Conservation (phyloP, 2,888 invertebrate genomes). For the Esperia sulphurella region DNA sequence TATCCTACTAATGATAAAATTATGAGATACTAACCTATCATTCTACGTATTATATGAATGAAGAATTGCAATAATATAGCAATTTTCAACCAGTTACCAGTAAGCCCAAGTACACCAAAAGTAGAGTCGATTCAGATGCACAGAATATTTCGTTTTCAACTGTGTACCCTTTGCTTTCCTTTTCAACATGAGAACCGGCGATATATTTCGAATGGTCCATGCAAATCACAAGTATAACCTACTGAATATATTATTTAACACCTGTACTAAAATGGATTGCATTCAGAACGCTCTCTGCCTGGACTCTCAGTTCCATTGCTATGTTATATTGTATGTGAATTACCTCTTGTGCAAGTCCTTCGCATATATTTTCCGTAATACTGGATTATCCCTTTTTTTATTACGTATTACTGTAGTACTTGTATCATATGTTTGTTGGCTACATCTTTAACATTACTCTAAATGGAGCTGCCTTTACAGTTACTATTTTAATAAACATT, state of each 20-base stretch:
- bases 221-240: constrained; percentile 16
- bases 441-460: too few relatives aligned
- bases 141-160: background rate
- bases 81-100: too few relatives aligned
- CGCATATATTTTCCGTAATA: constrained; percentile 28
- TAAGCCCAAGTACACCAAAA: too few relatives aligned
- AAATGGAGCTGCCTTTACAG: too few relatives aligned
- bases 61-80: too few relatives aligned
- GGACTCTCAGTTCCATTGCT: background rate
- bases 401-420: constrained; percentile 3
- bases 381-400: constrained; percentile 34
- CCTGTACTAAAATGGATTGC: constrained; percentile 16
- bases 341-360: constrained; percentile 22
- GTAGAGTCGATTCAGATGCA: too few relatives aligned
- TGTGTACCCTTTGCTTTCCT: background rate
- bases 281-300: background rate
- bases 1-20: too few relatives aligned
- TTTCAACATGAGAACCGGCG: constrained; percentile 1
- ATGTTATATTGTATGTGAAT: constrained; percentile 31
- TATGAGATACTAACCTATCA: too few relatives aligned
- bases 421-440: too few relatives aligned
- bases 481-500: too few relatives aligned
- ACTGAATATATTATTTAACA: constrained; percentile 23
- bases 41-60: too few relatives aligned
- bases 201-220: constrained; percentile 7